Evolutionary conservation across 2,797 vertebrate species (phyloP), one percentile per base, ranked within the genome.

Genomic region (Coreius guichenoti): DNA sequence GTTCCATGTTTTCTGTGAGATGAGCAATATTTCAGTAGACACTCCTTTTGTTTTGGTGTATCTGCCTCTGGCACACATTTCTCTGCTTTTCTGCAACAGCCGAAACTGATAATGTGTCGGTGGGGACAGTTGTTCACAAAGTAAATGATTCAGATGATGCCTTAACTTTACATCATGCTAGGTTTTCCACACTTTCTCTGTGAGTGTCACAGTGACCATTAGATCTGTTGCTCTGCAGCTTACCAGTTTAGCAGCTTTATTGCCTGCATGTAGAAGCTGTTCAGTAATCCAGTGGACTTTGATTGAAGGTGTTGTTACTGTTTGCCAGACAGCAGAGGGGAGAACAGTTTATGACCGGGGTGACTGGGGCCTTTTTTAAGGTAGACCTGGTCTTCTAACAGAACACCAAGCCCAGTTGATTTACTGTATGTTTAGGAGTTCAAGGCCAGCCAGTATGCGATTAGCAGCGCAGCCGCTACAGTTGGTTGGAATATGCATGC

Each of bases 241-340:
- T 3, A 11, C 51, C 36, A 21, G 7, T 78, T 78, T 43, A 61
- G 33, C 76, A 23, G 61, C 23, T 65, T 80, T 80, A 67, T 80
- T 19, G 11, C 26, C 11, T 65, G 17, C 58, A 80, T 6, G 17
- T 80, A 67, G 58, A 47, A 31, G 58, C 43, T 49, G 61, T 80
- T 49, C 11, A 21, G 39, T 80, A 65, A 80, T 67, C 39, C 58
- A 33, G 8, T 80, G 77, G 61, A 80, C 77, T 80, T 80, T 80
- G 76, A 39, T 33, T 45, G 43, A 80, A 47, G 63, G 77, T 31
- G 31, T 65, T 63, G 39, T 45, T 80, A 80, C 39, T 65, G 77
- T 80, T 80, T 65, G 58, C 43, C 77, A 65, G 61, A 80, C 26
- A 80, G 69, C n/a, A 73, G 69, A 47, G 69, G n/a, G 39, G 43